phyloP scores from a whole-genome alignment of 2,888 invertebrate species.

The Periphyllus acericola region DNA sequence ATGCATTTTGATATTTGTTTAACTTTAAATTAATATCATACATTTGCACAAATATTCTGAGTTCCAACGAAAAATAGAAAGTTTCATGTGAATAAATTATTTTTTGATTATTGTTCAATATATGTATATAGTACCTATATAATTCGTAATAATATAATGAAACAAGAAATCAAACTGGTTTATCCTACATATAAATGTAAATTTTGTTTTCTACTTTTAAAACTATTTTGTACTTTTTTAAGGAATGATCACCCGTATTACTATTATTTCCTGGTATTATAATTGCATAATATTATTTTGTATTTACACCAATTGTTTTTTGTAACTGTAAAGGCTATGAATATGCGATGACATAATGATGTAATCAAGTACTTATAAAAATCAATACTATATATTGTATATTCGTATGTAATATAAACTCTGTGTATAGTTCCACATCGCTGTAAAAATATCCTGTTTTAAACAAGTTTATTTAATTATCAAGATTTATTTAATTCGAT shows the following conservation, averaged over 20 bases:
- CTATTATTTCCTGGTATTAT: neutral
- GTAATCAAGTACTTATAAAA: too few relatives aligned
- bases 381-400: too few relatives aligned
- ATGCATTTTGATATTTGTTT: too few relatives aligned
- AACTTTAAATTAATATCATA: too few relatives aligned
- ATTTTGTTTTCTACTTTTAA: neutral
- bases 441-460: too few relatives aligned
- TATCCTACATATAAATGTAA: neutral
- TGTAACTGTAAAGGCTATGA: neutral
- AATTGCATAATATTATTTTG: neutral
- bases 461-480: too few relatives aligned
- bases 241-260: neutral
- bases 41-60: too few relatives aligned
- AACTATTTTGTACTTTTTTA: neutral
- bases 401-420: too few relatives aligned
- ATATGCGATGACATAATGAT: neutral
- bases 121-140: neutral
- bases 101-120: neutral
- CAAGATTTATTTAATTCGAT: too few relatives aligned
- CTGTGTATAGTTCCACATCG: too few relatives aligned
- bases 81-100: neutral
- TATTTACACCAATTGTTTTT: neutral
- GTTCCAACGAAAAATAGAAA: neutral
- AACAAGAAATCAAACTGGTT: slow-evolving; percentile 17
- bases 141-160: neutral